phyloP scores from a whole-genome alignment of 2,888 invertebrate genomes.

The Heteromyza rotundicornis region DNA sequence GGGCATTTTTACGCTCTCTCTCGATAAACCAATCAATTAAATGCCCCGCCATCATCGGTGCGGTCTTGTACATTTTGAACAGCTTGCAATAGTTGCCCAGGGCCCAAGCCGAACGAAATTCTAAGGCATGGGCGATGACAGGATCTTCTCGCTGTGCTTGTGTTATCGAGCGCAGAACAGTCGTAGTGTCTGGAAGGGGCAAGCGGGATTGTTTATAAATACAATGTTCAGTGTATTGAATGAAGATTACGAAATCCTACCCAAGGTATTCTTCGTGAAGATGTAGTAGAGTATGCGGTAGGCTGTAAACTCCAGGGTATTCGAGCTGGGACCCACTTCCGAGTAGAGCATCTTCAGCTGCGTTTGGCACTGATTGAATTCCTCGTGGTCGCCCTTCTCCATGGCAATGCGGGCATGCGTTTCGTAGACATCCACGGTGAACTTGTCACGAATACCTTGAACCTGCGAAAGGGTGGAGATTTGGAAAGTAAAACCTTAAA shows the following conservation, averaged over 20 bases:
- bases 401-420: slow-evolving; percentile 97
- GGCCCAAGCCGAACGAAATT: slow-evolving; percentile 92
- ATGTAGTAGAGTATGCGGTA: slow-evolving; percentile 97
- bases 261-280: slow-evolving; percentile 96
- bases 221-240: neutral
- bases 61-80: slow-evolving; percentile 85
- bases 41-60: slow-evolving; percentile 95
- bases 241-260: slow-evolving; percentile 64
- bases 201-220: slow-evolving; percentile 12
- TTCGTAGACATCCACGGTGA: slow-evolving; percentile 98
- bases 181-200: slow-evolving; percentile 80
- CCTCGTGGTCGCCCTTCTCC: slow-evolving; percentile 98
- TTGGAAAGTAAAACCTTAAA: neutral
- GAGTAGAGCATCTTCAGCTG: slow-evolving; percentile 94
- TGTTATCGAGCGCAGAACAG: slow-evolving; percentile 82
- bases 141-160: slow-evolving; percentile 79
- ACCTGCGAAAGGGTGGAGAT: slow-evolving; percentile 69
- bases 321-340: slow-evolving; percentile 73
- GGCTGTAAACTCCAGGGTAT: slow-evolving; percentile 92
- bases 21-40: slow-evolving; percentile 98
- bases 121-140: slow-evolving; percentile 84
- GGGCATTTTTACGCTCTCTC: slow-evolving; percentile 88
- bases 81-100: slow-evolving; percentile 91
- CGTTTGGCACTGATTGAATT: slow-evolving; percentile 99
- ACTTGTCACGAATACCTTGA: slow-evolving; percentile 92